Evolutionary conservation across 2,888 invertebrate species (phyloP), one percentile per base, ranked within the genome.

Genomic region (Hemithea aestivaria): DNA sequence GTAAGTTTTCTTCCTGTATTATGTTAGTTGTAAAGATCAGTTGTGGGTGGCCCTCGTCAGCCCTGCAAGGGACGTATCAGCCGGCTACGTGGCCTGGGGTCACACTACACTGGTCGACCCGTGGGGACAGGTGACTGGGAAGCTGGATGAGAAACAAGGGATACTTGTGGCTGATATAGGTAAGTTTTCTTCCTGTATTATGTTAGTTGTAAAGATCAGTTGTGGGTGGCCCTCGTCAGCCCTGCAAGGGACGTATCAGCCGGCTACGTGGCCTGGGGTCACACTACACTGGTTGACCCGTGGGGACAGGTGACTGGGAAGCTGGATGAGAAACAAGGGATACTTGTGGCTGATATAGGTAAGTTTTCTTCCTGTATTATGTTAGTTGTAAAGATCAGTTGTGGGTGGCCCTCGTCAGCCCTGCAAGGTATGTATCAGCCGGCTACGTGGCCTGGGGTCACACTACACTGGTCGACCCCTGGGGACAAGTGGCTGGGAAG

Each of bases 391-490:
- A 16, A 16, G 16, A 16, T 5, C 3, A 16, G 16, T 5, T 96
- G 27, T 99, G 91, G 85, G 94, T 97, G 23, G 95, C 93, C 10
- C 90, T 93, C 1, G 91, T 95, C 31, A 94, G 96, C 29, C 96
- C 96, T 0, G 96, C 98, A 1, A 84, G 96, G 45, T 93, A 93
- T 66, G 64, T 70, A 2, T 74, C 73, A 4, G 90, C 95, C 1
- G 89, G 89, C 0, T 98, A 97, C 73, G 90, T 94, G 24, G 95
- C 96, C 7, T 98, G 94, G 90, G 98, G 97, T 0, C 96, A 98
- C 76, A 93, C 95, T 7, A 90, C 92, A 66, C 81, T 96, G 6
- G 91, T 94, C 0, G 91, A 92, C 87, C 98, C 98, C 0, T 96
- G 96, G 95, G 93, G 93, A 0, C 89, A 91, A 40, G 90, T 97